Evolutionary conservation across 2,113 vertebrate species (phyloP).

Genomic region (Pseudopipra pipra): DNA sequence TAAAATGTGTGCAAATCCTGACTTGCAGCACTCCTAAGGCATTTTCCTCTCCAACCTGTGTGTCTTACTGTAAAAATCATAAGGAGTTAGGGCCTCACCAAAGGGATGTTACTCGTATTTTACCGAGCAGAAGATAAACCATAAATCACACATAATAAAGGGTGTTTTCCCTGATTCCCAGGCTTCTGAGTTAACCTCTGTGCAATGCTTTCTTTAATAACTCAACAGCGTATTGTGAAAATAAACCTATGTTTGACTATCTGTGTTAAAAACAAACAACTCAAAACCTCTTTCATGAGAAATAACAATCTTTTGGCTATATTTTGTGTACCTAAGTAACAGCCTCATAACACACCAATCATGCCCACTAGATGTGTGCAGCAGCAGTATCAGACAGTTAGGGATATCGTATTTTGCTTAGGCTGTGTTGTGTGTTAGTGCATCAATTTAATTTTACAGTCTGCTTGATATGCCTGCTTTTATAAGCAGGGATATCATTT

Average conservation of each 20-base stretch:
- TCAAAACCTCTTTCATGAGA: background rate
- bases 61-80: background rate
- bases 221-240: background rate
- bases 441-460: background rate
- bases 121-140: background rate
- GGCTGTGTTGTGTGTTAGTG: background rate
- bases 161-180: background rate
- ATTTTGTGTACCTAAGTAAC: background rate
- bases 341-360: background rate
- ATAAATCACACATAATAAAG: background rate
- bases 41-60: background rate
- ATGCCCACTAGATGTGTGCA: background rate
- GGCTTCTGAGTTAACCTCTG: background rate
- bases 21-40: accelerated
- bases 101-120: background rate
- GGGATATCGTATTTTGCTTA: background rate
- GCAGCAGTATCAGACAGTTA: background rate
- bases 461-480: background rate
- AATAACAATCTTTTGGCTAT: background rate
- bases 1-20: background rate
- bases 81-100: background rate
- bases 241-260: background rate
- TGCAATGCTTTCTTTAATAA: background rate
- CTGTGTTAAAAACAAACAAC: background rate
- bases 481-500: background rate